Evolutionary conservation across 2,797 vertebrate species (phyloP), one percentile per base, ranked within the genome.

Genomic region (Falco cherrug): DNA sequence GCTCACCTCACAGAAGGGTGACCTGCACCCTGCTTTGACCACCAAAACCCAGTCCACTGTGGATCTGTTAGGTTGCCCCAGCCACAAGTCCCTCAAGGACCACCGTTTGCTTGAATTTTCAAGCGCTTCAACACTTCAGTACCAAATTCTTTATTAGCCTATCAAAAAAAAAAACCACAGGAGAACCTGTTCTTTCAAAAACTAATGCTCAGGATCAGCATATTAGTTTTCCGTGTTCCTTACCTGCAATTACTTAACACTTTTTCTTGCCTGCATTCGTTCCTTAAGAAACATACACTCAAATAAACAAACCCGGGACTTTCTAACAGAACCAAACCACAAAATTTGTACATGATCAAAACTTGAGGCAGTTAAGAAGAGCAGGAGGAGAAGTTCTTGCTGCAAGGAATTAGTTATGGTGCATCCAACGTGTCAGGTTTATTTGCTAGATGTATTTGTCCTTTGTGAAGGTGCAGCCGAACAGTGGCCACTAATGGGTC

Each of bases 401-500:
- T 95, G 86, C 64, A 73, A 59, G 76, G 22, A 94, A 87, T 94
- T 92, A 91, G 45, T 73, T 94, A 88, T 54, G 84, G 87, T 3
- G 3, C 16, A 7, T 75, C 92, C 92, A 79, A 93, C 45, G 47
- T 21, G 43, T 63, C 89, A 88, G 80, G 78, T 93, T 96, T 92
- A 91, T 95, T 95, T 94, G 91, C 67, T 78, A 83, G 70, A 94
- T 1, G 2, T 84, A 87, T 68, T 95, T 95, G 82, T 91, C 60
- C 53, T 71, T 48, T 53, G 56, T 70, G 68, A 88, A 87, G 86
- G 90, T 87, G 80, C 82, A 95, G 89, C 70, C 41, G 22, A 96
- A 95, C 56, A 93, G 93, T 89, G 94, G 61, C 84, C 80, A 82
- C 86, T 92, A 96, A 93, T 57, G 76, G 86, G 78, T 91, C 89